Evolutionary conservation across 2,797 vertebrate genomes (phyloP).

Genomic region (Falco concolor): DNA sequence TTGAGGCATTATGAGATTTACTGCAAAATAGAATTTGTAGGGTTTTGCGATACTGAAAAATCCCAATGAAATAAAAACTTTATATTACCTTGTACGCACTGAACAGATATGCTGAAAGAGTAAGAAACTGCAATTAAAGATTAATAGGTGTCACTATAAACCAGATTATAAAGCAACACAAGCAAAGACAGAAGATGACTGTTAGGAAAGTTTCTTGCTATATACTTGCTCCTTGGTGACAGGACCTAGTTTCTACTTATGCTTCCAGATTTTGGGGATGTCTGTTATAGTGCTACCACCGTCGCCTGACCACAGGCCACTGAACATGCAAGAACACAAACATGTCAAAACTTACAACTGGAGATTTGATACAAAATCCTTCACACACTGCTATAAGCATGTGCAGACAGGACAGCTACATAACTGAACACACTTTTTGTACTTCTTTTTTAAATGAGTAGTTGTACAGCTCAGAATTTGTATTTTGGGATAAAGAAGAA

Average conservation of each 20-base stretch:
- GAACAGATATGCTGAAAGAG: not conserved
- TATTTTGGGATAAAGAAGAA: not conserved
- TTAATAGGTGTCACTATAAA: not conserved
- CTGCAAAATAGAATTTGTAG: not conserved
- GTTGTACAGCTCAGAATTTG: not conserved
- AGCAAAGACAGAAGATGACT: not conserved
- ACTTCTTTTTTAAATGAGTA: not conserved
- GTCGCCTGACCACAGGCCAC: too few relatives aligned
- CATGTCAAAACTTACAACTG: not conserved
- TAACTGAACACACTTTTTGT: fast-evolving
- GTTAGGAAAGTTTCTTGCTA: not conserved
- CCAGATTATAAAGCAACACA: not conserved
- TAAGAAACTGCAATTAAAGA: not conserved
- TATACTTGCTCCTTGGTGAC: not conserved
- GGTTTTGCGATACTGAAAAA: not conserved
- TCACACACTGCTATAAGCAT: not conserved
- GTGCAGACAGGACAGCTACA: not conserved
- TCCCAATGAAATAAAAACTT: not conserved
- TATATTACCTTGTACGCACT: fast-evolving
- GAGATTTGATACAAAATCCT: fast-evolving
- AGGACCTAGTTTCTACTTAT: fast-evolving
- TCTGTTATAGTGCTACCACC: too few relatives aligned
- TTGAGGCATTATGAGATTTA: not conserved
- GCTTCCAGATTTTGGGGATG: fast-evolving
- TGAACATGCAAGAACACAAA: not conserved